Conservation (phyloP, 2,797 vertebrate genomes). For the Triplophysa yarkandensis region DNA sequence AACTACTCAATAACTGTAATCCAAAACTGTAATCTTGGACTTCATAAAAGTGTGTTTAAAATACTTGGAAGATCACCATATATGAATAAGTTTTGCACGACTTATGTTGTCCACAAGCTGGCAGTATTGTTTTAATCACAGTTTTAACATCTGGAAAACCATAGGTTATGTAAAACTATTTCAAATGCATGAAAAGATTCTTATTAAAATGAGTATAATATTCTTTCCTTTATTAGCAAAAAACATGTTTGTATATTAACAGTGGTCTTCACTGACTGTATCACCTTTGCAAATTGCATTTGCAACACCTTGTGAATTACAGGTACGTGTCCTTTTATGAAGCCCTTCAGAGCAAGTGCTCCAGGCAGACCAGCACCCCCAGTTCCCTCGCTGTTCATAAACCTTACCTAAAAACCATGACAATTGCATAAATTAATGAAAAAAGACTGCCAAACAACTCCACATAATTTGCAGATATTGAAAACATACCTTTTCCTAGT, state of each 20-base stretch:
- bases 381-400: slow-evolving; percentile 61
- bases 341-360: slow-evolving; percentile 64
- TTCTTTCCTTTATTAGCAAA: not conserved
- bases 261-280: slow-evolving; percentile 59
- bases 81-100: not conserved
- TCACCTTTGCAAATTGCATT: slow-evolving; percentile 73
- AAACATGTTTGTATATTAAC: slow-evolving; percentile 58
- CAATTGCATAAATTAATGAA: not conserved
- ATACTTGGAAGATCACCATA: not conserved
- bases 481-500: slow-evolving; percentile 58
- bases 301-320: slow-evolving; percentile 58
- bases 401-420: slow-evolving; percentile 24
- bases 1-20: not conserved
- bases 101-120: slow-evolving; percentile 4
- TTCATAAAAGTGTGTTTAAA: not conserved
- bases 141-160: too few species aligned
- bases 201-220: not conserved
- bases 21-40: not conserved
- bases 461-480: not conserved
- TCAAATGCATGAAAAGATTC: too few species aligned
- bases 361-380: slow-evolving; percentile 73
- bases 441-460: not conserved
- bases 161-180: too few species aligned
- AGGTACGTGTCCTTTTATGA: slow-evolving; percentile 68
- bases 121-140: not conserved